These are phyloP conservation scores for Cheilosia vernalis DNA, from an alignment of 2,888 invertebrate genomes.

Conservation along the genomic window DNA sequence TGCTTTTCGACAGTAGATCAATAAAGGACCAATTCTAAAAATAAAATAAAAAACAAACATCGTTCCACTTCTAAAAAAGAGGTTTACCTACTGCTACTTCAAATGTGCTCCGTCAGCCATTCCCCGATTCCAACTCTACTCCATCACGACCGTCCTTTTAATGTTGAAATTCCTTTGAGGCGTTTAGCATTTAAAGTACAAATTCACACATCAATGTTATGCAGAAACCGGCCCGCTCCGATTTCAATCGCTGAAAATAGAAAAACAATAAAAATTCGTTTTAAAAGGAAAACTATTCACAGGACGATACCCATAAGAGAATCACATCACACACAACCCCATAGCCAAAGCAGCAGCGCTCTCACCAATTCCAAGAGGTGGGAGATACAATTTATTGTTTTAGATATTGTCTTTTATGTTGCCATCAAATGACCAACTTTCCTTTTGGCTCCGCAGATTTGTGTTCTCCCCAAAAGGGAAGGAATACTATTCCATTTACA, in stretches of 20 bases:
- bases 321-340: constrained; percentile 8
- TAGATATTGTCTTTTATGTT: constrained; percentile 75
- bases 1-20: too few species aligned
- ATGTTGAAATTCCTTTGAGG: constrained; percentile 65
- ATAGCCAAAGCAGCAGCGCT: constrained; percentile 3
- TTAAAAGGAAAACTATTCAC: constrained; percentile 69
- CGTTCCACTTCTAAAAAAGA: neutral
- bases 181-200: constrained; percentile 74
- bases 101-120: constrained; percentile 48
- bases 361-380: constrained; percentile 58
- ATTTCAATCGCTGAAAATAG: constrained; percentile 72
- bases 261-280: constrained; percentile 72
- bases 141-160: constrained; percentile 29
- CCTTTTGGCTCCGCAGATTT: constrained; percentile 59
- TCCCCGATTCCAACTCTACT: neutral
- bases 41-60: neutral
- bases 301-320: constrained; percentile 31
- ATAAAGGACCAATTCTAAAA: too few species aligned
- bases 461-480: constrained; percentile 41
- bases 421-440: constrained; percentile 74
- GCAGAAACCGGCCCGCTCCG: constrained; percentile 60
- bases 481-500: constrained; percentile 33
- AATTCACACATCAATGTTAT: constrained; percentile 68
- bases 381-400: constrained; percentile 73
- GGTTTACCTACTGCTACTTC: neutral